Percentiles rank a stretch among this genome's conserved stretches.
Evolutionary conservation across 2,797 vertebrate species (phyloP).

Genomic region (Crotalus adamanteus): DNA sequence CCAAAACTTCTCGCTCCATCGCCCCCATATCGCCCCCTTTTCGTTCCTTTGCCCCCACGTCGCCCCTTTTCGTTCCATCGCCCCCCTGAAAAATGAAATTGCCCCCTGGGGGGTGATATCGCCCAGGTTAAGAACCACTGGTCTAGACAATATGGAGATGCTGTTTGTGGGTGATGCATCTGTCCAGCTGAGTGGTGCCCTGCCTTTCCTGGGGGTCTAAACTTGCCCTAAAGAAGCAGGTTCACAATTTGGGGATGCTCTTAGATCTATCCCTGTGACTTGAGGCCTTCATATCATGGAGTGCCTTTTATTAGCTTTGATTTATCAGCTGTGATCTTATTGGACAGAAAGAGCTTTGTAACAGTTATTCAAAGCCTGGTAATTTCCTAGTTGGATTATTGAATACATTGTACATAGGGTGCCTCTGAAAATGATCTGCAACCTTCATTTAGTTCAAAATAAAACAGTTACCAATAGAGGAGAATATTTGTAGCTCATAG

Average conservation of each 20-base stretch:
- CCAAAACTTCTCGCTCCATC: no score
- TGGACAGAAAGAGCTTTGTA: neutral
- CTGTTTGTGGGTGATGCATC: neutral
- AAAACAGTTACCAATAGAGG: neutral
- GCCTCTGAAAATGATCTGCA: neutral
- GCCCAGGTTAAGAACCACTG: no score
- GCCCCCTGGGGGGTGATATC: no score
- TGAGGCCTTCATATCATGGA: neutral
- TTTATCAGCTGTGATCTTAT: neutral
- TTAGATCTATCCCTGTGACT: neutral
- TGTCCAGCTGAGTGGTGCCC: neutral
- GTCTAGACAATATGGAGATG: neutral
- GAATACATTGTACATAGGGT: neutral
- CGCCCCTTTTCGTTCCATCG: no score
- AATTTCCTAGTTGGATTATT: neutral
- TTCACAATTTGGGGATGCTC: neutral
- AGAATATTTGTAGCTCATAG: no score
- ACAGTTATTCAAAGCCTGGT: neutral
- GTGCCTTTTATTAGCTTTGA: neutral
- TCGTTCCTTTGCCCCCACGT: no score
- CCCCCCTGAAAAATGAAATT: no score
- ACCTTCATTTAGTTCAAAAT: neutral
- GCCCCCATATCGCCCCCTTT: no score
- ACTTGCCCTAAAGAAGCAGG: neutral
- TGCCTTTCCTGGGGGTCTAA: neutral